phyloP scores from a whole-genome alignment of 2,888 invertebrate species.

The Napeogenes sylphis region DNA sequence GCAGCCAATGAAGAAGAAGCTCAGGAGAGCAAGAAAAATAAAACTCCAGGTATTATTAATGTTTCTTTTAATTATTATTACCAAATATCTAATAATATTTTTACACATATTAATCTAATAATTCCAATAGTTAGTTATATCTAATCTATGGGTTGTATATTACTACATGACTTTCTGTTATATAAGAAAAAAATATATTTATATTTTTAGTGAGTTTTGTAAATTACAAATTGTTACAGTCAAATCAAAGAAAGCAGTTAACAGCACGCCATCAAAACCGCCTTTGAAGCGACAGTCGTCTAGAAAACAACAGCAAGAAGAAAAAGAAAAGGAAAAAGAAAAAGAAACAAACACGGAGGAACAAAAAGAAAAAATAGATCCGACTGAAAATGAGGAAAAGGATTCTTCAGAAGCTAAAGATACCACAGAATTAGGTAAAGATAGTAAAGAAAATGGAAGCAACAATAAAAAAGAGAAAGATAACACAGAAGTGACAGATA shows the following conservation, averaged over 20 bases:
- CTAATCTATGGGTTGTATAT: no score
- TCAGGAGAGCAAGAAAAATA: constrained; percentile 46
- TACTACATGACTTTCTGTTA: no score
- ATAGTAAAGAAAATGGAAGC: constrained; percentile 8
- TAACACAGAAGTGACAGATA: constrained; percentile 18
- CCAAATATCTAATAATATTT: no score
- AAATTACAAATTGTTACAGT: constrained; percentile 24
- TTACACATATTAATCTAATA: no score
- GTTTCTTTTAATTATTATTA: no score
- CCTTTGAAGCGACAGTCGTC: constrained; percentile 55
- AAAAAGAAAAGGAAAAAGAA: constrained; percentile 38
- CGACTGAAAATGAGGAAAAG: constrained; percentile 16
- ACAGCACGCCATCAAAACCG: constrained; percentile 44
- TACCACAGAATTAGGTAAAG: constrained; percentile 22
- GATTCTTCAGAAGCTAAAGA: constrained; percentile 21
- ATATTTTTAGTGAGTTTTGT: background rate
- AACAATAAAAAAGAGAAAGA: constrained; percentile 19
- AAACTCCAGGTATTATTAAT: constrained; percentile 43
- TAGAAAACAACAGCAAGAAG: constrained; percentile 51
- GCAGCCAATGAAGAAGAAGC: constrained; percentile 50
- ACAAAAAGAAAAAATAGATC: constrained; percentile 17
- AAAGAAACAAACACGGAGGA: constrained; percentile 31
- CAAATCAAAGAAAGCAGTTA: constrained; percentile 49
- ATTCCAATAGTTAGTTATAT: no score
- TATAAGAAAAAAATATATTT: no score